These are phyloP conservation scores for Synergus laeviventris DNA, from an alignment of 2,888 invertebrate genomes.

Conservation along the genomic window DNA sequence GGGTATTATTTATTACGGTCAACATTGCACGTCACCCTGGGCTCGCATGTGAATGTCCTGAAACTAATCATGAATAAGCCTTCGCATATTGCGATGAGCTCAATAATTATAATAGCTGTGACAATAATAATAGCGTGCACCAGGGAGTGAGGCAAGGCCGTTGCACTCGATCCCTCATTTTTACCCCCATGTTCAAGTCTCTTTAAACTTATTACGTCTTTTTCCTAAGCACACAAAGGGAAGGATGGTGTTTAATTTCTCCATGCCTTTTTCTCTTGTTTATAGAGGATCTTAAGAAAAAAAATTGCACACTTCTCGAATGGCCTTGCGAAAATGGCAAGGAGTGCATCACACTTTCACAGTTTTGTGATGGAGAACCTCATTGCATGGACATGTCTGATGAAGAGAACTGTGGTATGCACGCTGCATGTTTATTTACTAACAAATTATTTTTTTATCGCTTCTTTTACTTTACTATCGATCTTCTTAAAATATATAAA, in stretches of 20 bases:
- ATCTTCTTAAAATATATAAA: too few relatives aligned
- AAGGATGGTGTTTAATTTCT: background rate
- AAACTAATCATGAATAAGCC: conserved; percentile 61
- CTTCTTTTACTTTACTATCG: too few relatives aligned
- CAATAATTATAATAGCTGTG: conserved; percentile 70
- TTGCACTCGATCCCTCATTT: conserved; percentile 56
- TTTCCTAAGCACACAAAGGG: background rate
- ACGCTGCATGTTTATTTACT: background rate
- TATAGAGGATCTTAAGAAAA: background rate
- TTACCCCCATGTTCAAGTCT: background rate
- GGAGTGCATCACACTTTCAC: conserved; percentile 75
- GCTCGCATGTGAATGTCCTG: conserved; percentile 56
- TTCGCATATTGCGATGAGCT: conserved; percentile 63
- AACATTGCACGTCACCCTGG: conserved; percentile 53
- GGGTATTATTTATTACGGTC: conserved; percentile 56
- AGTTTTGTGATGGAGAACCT: conserved; percentile 73
- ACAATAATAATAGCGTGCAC: conserved; percentile 68
- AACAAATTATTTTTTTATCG: background rate
- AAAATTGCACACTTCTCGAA: background rate
- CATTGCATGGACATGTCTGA: conserved; percentile 81
- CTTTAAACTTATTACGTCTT: background rate
- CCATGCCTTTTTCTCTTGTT: too few relatives aligned
- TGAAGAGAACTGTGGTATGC: conserved; percentile 77
- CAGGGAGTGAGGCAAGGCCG: conserved; percentile 57
- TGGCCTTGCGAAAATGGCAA: conserved; percentile 76